Evolutionary conservation across 2,113 vertebrate genomes (phyloP).

Genomic region (Gopherus evgoodei): DNA sequence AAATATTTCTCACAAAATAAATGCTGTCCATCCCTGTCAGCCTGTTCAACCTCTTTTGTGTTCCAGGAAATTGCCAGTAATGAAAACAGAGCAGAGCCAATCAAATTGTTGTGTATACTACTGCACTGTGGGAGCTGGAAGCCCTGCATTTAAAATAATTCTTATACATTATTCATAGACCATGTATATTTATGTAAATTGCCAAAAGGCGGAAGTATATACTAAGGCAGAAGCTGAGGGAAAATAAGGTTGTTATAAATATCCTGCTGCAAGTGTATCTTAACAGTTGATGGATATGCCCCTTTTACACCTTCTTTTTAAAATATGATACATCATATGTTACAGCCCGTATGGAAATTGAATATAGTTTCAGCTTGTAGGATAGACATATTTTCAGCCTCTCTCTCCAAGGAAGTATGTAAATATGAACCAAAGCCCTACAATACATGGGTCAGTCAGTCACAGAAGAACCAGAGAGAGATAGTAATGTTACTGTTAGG

Average conservation of each 20-base stretch:
- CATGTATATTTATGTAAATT: conserved; percentile 80
- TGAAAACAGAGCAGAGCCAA: conserved; percentile 80
- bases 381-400: conserved; percentile 36
- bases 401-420: conserved; percentile 12
- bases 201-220: conserved; percentile 61
- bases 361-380: conserved; percentile 38
- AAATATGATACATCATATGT: conserved; percentile 22
- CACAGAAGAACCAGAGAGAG: conserved; percentile 2
- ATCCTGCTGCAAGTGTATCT: conserved; percentile 53
- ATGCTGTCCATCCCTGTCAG: conserved; percentile 75
- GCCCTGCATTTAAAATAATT: conserved; percentile 74
- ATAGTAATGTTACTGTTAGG: not conserved
- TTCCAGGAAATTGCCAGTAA: conserved; percentile 79
- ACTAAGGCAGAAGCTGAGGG: conserved; percentile 66
- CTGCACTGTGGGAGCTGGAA: conserved; percentile 73
- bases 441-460: conserved; percentile 1
- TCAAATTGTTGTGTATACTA: conserved; percentile 75
- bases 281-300: not conserved
- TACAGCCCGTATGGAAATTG: conserved; percentile 23
- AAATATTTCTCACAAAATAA: conserved; percentile 76
- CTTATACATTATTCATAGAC: conserved; percentile 77
- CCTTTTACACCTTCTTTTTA: conserved; percentile 23
- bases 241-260: conserved; percentile 70
- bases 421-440: conserved; percentile 26
- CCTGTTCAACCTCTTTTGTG: conserved; percentile 77